Evolutionary conservation across 1,140 invertebrate genomes (phyloP), one percentile per base, ranked within the genome.

Genomic region (Drosophila truncata): DNA sequence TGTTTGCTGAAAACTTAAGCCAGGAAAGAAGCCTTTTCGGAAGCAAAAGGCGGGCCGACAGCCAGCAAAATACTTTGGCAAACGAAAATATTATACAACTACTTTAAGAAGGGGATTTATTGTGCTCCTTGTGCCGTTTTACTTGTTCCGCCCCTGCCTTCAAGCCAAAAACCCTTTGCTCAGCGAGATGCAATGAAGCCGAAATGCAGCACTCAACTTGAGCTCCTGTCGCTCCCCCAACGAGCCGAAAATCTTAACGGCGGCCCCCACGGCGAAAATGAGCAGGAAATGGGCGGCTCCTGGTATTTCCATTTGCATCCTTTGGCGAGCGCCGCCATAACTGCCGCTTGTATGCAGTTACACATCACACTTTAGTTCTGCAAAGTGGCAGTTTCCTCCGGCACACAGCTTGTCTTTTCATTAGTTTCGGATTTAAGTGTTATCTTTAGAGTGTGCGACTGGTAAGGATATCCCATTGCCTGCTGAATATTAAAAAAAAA

Each of bases 141-240:
- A 5, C 50, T 29, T 13, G 29, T 10, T 7, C 23, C 29, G n/a
- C 23, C 25, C 35, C 63, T 7, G 6, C 29, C 44, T 46, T n/a
- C 25, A 8, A 6, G 67, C 29, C 13, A 7, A 54, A 77, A 23
- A 2, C 70, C 73, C 44, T 69, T 37, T 82, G 54, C 80, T 65
- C 61, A 70, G 60, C 69, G 50, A 83, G 49, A 75, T 69, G 84
- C 84, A 80, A 88, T 87, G 84, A 88, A 74, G 84, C 85, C 81
- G 77, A 87, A 87, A 84, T 77, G 71, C 80, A 80, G 85, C 62
- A 90, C 81, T 87, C 80, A 84, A 78, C 83, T 83, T 83, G 59
- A 79, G 76, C 77, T 65, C 37, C 72, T 59, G 59, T 42, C 39
- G 44, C 44, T 41, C 33, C 52, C 31, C 44, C 33, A 46, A 77